Conservation (phyloP, 2,797 vertebrate species). For the Hirundo rustica region DNA sequence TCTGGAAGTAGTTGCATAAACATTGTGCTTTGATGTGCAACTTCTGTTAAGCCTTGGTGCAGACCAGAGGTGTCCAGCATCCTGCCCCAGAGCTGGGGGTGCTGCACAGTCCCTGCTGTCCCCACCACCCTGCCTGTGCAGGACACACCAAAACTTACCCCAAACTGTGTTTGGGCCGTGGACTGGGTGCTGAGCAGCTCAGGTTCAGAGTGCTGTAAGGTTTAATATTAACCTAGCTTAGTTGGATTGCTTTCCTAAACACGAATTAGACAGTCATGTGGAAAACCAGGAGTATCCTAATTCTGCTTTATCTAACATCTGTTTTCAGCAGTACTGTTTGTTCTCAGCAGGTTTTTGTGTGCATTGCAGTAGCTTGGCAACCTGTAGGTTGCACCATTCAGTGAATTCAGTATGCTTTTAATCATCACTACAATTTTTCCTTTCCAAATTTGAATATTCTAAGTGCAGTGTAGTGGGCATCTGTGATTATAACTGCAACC, state of each 20-base stretch:
- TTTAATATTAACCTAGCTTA: not conserved
- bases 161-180: not conserved
- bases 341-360: slow-evolving; percentile 60
- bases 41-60: not conserved
- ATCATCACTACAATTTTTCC: slow-evolving; percentile 43
- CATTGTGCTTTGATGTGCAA: not conserved
- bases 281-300: slow-evolving; percentile 22
- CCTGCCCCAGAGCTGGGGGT: not conserved
- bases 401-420: slow-evolving; percentile 38
- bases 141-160: not conserved
- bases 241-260: not conserved
- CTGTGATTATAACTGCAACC: not conserved
- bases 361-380: slow-evolving; percentile 58
- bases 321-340: slow-evolving; percentile 59
- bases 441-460: slow-evolving; percentile 50
- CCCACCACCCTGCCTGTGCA: rapidly evolving
- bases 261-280: not conserved
- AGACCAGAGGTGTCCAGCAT: not conserved
- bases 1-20: not conserved
- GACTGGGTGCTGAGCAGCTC: not conserved
- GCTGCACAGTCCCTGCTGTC: not conserved
- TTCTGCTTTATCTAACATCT: slow-evolving; percentile 60
- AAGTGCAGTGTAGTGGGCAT: slow-evolving; percentile 2
- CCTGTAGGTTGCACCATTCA: slow-evolving; percentile 42
- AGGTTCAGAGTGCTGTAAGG: not conserved